Base-by-base conservation (phyloP, 2,113 vertebrate genomes). In the Caloenas nicobarica region DNA sequence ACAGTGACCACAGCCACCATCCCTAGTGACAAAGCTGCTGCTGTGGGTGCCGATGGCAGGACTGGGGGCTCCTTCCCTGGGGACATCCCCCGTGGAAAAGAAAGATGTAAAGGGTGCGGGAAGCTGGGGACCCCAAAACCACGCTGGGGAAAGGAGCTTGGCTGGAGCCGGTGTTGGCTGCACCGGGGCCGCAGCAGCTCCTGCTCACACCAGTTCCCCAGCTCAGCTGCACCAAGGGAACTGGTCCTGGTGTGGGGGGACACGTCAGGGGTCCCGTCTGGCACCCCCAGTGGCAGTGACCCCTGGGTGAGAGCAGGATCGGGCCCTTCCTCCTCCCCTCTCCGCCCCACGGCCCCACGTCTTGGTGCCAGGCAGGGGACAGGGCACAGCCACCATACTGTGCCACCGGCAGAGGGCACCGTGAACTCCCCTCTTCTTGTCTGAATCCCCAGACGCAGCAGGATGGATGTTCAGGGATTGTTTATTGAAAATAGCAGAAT, bases 401-500 rank as follows among this genome's bases (percentile, higher is more conserved):
- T 53, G 51, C n/a, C 38, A 5, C 15, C 13, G 50, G 53, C 42
- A 12, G 46, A 64, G 31, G 13, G 51, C 38, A 61, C 25, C 16
- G 10, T 5, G 34, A 23, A 25, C 1, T 13, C 23, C 3, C 7
- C 24, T 5, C 38, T 5, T 5, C 1, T 2, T 7, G 0, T 17
- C 46, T 4, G 5, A 51, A 10, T 16, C 31, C 22, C 50, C 10
- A 3, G 12, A 4, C 9, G 3, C 40, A 29, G 22, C 58, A 33
- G 11, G 1, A 40, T 2, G 36, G 70, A 11, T 11, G 31, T 48
- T 74, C 28, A 81, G 61, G 64, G 69, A 73, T 10, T 57, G 42
- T 97, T 98, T 97, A 97, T 91, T 98, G 65, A 87, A 86, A 93
- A 89, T 5, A 85, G 86, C 58, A 53, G 31, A 40, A 79, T 89